Evolutionary conservation across 1,140 invertebrate genomes (phyloP).

Genomic region (honey bee (Apis mellifera)): Amel_HAv3.1 CM009935.2:7918001-7918500

Average conservation of each 20-base stretch:
- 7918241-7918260: constrained; percentile 73
- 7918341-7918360: constrained; percentile 2
- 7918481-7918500: too few relatives aligned
- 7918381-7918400: background rate
- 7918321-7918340: constrained; percentile 4
- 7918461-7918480: too few relatives aligned
- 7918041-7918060: background rate
- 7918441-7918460: too few relatives aligned
- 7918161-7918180: constrained; percentile 8
- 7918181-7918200: constrained; percentile 45
- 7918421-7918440: too few relatives aligned
- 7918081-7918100: constrained; percentile 31
- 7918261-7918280: constrained; percentile 66
- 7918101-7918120: constrained; percentile 54
- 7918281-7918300: constrained; percentile 55
- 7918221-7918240: constrained; percentile 77
- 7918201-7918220: constrained; percentile 66
- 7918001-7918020: background rate
- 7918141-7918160: constrained; percentile 73
- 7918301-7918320: background rate
- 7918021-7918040: constrained; percentile 11
- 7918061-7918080: constrained; percentile 13
- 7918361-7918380: background rate
- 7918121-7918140: constrained; percentile 66
- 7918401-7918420: background rate